Conservation (phyloP, 2,113 vertebrate species). For the Spea multiplicata region DNA sequence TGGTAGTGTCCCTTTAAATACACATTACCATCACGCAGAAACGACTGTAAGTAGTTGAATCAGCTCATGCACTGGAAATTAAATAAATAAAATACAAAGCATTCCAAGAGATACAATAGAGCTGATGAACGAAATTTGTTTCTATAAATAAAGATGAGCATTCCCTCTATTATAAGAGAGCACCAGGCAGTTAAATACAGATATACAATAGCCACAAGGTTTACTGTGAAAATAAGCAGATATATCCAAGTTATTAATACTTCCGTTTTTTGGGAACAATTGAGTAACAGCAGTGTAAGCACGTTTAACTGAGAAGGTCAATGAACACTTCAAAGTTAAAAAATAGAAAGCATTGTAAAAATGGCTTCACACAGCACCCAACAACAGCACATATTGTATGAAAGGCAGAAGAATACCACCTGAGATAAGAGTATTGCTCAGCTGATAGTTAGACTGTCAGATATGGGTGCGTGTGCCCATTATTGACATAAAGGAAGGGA, state of each 20-base stretch:
- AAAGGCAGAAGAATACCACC: neutral
- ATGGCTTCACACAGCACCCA: neutral
- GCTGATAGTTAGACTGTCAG: neutral
- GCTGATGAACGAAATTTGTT: neutral
- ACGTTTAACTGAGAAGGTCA: conserved; percentile 4
- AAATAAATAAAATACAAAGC: neutral
- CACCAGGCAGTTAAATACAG: conserved; percentile 9
- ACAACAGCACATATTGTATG: conserved; percentile 1
- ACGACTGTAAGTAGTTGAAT: too few relatives aligned
- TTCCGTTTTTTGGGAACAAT: conserved; percentile 2
- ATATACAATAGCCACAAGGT: conserved; percentile 10
- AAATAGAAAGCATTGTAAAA: conserved; percentile 18
- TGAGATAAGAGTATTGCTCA: neutral
- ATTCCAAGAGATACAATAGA: neutral
- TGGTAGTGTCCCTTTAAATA: too few relatives aligned
- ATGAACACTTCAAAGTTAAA: conserved; percentile 22
- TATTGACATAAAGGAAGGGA: too few relatives aligned
- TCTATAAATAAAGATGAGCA: conserved; percentile 9
- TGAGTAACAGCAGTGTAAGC: conserved; percentile 2
- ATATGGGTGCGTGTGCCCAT: neutral
- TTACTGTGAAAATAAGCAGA: conserved; percentile 14
- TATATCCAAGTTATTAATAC: conserved; percentile 15
- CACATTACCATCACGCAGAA: too few relatives aligned
- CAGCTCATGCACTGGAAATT: neutral
- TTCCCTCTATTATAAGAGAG: neutral